These are phyloP conservation scores for Dipodomys ordii DNA, from an alignment of 2,113 vertebrate genomes.

Conservation along the genomic window DNA sequence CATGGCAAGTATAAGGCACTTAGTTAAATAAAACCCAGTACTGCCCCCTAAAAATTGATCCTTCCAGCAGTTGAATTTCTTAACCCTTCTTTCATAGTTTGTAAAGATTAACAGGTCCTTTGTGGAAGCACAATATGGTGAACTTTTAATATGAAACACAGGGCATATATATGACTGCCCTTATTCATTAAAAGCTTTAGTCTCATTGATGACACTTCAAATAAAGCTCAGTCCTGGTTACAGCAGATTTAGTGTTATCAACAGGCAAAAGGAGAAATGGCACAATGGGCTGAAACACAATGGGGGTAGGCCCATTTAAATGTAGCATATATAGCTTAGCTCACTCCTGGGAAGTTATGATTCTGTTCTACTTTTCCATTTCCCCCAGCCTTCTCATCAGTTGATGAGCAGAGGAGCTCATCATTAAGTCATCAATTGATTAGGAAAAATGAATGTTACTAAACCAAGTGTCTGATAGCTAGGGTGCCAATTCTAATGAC, in stretches of 20 bases:
- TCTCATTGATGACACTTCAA: not conserved
- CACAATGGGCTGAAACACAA: not conserved
- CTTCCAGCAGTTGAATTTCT: not conserved
- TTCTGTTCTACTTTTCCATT: slow-evolving; percentile 13
- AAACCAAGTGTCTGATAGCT: slow-evolving; percentile 1
- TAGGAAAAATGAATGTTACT: slow-evolving; percentile 21
- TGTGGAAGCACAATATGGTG: not conserved
- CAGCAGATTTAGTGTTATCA: not conserved
- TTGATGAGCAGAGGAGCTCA: not conserved
- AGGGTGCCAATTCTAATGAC: not conserved
- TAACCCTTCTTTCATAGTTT: not conserved
- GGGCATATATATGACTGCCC: not conserved
- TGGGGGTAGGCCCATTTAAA: not conserved
- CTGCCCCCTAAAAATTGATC: too few relatives aligned
- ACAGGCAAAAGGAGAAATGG: not conserved
- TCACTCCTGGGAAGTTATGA: not conserved
- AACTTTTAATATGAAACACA: not conserved
- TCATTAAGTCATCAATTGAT: not conserved
- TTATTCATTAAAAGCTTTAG: slow-evolving; percentile 6
- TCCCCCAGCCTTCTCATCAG: not conserved
- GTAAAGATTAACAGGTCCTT: not conserved
- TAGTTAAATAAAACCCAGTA: too few relatives aligned
- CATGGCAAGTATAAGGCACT: too few relatives aligned
- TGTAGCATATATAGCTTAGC: not conserved
- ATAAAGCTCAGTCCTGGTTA: not conserved